Conservation (phyloP, 2,888 invertebrate genomes). For the Aplocera efformata region DNA sequence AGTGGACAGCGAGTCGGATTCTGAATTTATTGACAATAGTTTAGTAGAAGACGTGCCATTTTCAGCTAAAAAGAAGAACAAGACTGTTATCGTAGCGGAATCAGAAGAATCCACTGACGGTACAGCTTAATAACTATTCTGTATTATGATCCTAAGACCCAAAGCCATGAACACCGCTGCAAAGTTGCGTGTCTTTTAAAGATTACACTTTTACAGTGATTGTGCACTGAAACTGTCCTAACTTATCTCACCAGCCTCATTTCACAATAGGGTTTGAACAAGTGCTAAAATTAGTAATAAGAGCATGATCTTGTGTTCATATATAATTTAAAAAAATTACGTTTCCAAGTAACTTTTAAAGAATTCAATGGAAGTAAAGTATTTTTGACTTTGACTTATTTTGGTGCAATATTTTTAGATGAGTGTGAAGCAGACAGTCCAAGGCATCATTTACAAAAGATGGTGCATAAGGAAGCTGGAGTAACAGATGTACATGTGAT, state of each 20-base stretch:
- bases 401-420: conserved; percentile 29
- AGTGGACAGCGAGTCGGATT: conserved; percentile 51
- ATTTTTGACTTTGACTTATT: not conserved
- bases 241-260: too few species aligned
- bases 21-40: conserved; percentile 65
- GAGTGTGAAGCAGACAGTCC: conserved; percentile 33
- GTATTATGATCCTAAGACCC: not conserved
- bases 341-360: too few species aligned
- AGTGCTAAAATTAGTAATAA: too few species aligned
- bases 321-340: too few species aligned
- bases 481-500: conserved; percentile 36
- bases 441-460: conserved; percentile 27
- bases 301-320: too few species aligned
- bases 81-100: conserved; percentile 63
- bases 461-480: conserved; percentile 36
- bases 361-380: too few species aligned
- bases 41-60: conserved; percentile 44
- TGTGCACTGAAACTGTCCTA: too few species aligned
- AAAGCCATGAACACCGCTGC: too few species aligned
- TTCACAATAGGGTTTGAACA: too few species aligned
- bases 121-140: conserved; percentile 18
- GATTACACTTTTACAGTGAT: too few species aligned
- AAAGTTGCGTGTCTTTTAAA: too few species aligned
- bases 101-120: conserved; percentile 63
- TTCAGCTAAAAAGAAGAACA: conserved; percentile 51